Evolutionary conservation across 2,888 invertebrate genomes (phyloP).

Genomic region (Drosophila parthenogenetica): DNA sequence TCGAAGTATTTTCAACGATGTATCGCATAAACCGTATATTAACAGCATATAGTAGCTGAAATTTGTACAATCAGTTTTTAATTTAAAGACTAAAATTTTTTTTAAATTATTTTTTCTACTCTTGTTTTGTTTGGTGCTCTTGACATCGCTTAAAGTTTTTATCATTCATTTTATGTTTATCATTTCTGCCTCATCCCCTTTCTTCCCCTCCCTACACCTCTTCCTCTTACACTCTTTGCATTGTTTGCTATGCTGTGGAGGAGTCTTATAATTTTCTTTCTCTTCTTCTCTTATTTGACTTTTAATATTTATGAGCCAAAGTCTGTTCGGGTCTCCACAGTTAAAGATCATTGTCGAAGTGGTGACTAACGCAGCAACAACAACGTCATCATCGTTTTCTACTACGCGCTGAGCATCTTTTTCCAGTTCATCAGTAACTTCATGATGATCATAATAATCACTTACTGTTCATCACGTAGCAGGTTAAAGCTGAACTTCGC

Average conservation of each 20-base stretch:
- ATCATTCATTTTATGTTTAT: conserved; percentile 13
- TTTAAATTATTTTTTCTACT: background rate
- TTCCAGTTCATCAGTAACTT: conserved; percentile 9
- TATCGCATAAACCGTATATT: too few relatives aligned
- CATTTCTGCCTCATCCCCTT: background rate
- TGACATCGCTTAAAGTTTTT: conserved; percentile 37
- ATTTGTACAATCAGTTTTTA: too few relatives aligned
- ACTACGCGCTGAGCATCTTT: conserved; percentile 13
- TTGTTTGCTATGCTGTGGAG: conserved; percentile 32
- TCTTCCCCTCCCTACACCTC: background rate
- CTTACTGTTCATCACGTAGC: conserved; percentile 34
- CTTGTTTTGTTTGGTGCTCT: conserved; percentile 10
- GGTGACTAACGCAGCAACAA: conserved; percentile 45
- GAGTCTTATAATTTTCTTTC: conserved; percentile 47
- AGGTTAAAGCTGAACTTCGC: conserved; percentile 51
- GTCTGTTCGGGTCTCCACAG: conserved; percentile 28
- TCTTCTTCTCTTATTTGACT: conserved; percentile 54
- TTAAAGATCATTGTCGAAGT: conserved; percentile 26
- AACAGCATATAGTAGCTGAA: too few relatives aligned
- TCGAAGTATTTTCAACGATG: too few relatives aligned
- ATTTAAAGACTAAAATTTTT: too few relatives aligned
- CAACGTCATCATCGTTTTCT: conserved; percentile 13
- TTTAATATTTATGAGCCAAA: conserved; percentile 56
- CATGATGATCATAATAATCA: conserved; percentile 19
- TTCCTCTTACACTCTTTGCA: conserved; percentile 22